Evolutionary conservation across 2,888 invertebrate genomes (phyloP), one percentile per base, ranked within the genome.

Genomic region (Ennomos fuscantarius): DNA sequence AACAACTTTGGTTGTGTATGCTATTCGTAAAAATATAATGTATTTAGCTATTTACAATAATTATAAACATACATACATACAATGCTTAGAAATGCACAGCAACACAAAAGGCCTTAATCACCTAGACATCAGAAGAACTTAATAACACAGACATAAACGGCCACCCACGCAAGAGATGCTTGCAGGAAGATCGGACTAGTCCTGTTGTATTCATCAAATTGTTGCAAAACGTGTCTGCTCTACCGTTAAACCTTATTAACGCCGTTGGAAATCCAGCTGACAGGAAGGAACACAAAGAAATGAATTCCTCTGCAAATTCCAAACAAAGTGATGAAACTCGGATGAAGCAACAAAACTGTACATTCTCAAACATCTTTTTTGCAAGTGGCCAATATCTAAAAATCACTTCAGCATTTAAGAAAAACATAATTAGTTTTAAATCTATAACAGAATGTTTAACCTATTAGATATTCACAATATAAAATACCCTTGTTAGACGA

Each of bases 1-100:
- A 93, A 93, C 93, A 92, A 93, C 93, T 93, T 93, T 93, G 93
- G 93, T 93, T 93, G 93, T 91, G 92, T 92, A 92, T 84, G 86
- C 92, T 93, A 92, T 81, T 90, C 92, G 92, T 93, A 93, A 92
- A 93, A 92, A 93, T 92, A 92, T 90, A 86, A 77, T 86, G 87
- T 89, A 89, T 84, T 87, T 87, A 89, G 84, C 87, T 92, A 92
- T 92, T 85, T 92, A 92, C 92, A 92, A 84, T 50, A 49, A 87
- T 84, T 89, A 86, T 89, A 85, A 89, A 93, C 88, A 91, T 91
- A 92, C 93, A 93, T 93, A 93, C 93, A 93, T 93, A 93, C 93
- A 93, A 93, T 93, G 87, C 89, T 79, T 87, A 85, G 85, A 90
- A 91, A 91, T 91, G 92, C 91, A 89, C 88, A 90, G 90, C 91